Base-by-base conservation (phyloP, 2,888 invertebrate species). In the Cinara cedri region DNA sequence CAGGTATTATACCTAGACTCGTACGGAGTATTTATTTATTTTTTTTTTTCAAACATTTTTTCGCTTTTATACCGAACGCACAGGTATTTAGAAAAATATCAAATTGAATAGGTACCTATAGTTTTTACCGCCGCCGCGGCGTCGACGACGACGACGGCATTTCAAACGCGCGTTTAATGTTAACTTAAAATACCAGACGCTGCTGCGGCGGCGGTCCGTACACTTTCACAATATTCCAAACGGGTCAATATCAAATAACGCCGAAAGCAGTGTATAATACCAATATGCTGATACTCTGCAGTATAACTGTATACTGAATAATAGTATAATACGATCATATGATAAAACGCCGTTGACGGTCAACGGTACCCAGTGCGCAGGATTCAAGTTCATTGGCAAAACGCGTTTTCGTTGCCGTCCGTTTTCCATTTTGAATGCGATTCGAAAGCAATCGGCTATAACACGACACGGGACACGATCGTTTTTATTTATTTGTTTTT, bases 371-470 rank as follows among this genome's bases (percentile, higher is more conserved):
- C 34, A 34, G 34, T 34, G 34, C 8, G 6, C 16, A 14, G 46
- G 24, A 78, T 78, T 78, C 78, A 78, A 78, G 78, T 68, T 78
- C 78, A 78, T 68, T 78, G 78, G 78, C 78, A 78, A 78, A 63
- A 78, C 78, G 57, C 55, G 78, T 60, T 57, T 34, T 66, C 26
- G 44, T 65, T n/a, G 42, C 24, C 71, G 55, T 57, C 16, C 44
- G 51, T 54, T 74, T 74, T 74, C 63, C 42, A 74, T 21, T 74
- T 63, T 54, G 42, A 74, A 74, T 19, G 34, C n/a, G 60, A 60
- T 72, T 72, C 60, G 72, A 72, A 72, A 72, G 72, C 44, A 55
- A 71, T 72, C 72, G 72, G 26, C 26, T 26, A 24, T 14, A 14
- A 60, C 24, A 8, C 44, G 34, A 57, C 55, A 70, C 60, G n/a